Base-by-base conservation (phyloP, 2,797 vertebrate genomes). In the Octomys mimax region DNA sequence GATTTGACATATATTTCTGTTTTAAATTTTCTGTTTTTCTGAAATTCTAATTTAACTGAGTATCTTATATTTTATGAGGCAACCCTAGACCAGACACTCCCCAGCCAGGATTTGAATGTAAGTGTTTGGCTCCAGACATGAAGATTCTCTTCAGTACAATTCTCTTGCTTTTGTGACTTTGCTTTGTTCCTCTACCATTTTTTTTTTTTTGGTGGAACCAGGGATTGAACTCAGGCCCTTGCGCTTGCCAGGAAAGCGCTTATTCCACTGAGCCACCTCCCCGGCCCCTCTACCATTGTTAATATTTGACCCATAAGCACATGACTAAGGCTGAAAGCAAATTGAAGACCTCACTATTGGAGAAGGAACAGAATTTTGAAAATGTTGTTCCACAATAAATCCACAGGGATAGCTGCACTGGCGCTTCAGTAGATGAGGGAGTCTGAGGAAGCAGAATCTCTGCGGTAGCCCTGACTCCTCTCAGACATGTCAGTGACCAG, bases 31-130 rank as follows among this genome's bases (percentile, higher is more conserved):
- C 57, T 78, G 22, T 92, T 94, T 61, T 73, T 91, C 33, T 87
- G 78, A 93, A 85, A 92, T 96, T 89, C 70, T 95, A 82, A 73
- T 75, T 57, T 68, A 87, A 64, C 57, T 13, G 18, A 2, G 7
- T 70, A 19, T 54, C 73, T 21, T 84, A 24, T 68, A 78, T 91
- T 95, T 93, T 85, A 91, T 89, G 39, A 70, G 54, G n/a, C 26
- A 68, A 68, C 52, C 57, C 57, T 78, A 75, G 52, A 24, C 77
- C 8, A 61, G 62, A n/a, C n/a, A 71, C 36, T 79, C 31, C 28
- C 49, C 24, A 28, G 81, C 62, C 9, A 52, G 62, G 42, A 80
- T 93, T 81, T 71, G 80, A 90, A 91, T 66, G 2, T 33, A 18
- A 28, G 42, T 46, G 36, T 24, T 73, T 62, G 62, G 42, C 59